Conservation (phyloP, 2,797 vertebrate species). For the Gobionotothen gibberifrons region DNA sequence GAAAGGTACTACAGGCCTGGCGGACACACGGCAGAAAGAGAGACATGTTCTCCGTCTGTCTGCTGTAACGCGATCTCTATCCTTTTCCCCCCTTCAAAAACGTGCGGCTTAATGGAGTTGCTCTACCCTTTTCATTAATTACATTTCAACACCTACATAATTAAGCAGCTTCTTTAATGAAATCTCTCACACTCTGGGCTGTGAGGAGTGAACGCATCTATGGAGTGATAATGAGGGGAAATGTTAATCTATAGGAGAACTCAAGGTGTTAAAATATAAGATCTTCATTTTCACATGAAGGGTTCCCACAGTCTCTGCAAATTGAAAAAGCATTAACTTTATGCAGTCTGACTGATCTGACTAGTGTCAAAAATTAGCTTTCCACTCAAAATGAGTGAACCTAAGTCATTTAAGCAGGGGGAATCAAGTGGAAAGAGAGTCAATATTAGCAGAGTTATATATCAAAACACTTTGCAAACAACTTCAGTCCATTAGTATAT, state of each 20-base stretch:
- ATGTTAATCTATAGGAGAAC: constrained; percentile 78
- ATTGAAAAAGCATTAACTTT: constrained; percentile 32
- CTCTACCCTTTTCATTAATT: constrained; percentile 88
- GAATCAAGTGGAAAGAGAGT: not conserved
- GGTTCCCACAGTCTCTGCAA: constrained; percentile 41
- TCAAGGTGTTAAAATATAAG: constrained; percentile 68
- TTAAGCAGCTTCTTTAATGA: constrained; percentile 88
- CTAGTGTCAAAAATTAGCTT: constrained; percentile 20
- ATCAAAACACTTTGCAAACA: not conserved
- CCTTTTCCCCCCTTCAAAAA: constrained; percentile 75
- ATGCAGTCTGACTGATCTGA: constrained; percentile 10
- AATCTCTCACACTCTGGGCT: constrained; percentile 83
- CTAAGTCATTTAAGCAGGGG: constrained; percentile 14
- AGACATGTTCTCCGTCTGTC: constrained; percentile 50
- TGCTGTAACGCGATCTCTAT: constrained; percentile 63
- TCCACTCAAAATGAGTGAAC: not conserved
- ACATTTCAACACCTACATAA: constrained; percentile 89
- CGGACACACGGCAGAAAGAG: constrained; percentile 28
- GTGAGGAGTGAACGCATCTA: constrained; percentile 78
- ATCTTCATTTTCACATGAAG: constrained; percentile 74
- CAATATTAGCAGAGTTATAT: not conserved
- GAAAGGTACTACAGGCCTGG: constrained; percentile 49
- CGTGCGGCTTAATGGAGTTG: constrained; percentile 84
- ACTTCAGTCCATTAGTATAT: not conserved
- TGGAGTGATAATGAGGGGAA: constrained; percentile 82